These are phyloP conservation scores for Gonioctena quinquepunctata DNA, from an alignment of 1,140 invertebrate genomes.

Conservation along the genomic window DNA sequence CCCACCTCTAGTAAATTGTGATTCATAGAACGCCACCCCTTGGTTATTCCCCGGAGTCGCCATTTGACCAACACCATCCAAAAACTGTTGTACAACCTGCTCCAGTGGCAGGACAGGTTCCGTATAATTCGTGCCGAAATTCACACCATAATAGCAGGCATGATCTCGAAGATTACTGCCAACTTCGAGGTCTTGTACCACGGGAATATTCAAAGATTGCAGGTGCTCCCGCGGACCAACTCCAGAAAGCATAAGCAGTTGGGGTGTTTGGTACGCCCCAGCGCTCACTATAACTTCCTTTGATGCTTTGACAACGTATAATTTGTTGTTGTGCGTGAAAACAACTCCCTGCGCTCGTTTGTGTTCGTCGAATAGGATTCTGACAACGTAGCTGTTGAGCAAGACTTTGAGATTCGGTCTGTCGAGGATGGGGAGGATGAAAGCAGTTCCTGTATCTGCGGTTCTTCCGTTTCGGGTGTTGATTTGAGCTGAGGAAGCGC, in stretches of 20 bases:
- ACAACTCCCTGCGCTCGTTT: conserved; percentile 67
- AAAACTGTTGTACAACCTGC: conserved; percentile 19
- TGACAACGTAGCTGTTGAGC: conserved; percentile 54
- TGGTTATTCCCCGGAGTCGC: conserved; percentile 18
- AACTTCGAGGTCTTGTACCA: conserved; percentile 62
- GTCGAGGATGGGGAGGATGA: conserved; percentile 59
- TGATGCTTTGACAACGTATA: conserved; percentile 52
- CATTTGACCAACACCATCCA: conserved; percentile 19
- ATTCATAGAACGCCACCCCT: conserved; percentile 26
- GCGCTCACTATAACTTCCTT: conserved; percentile 65
- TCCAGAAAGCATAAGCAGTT: conserved; percentile 64
- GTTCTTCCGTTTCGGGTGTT: conserved; percentile 59
- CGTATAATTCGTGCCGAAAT: conserved; percentile 21
- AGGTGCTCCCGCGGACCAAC: conserved; percentile 61
- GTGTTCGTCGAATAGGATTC: conserved; percentile 63
- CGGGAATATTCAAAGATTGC: conserved; percentile 47
- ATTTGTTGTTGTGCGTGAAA: conserved; percentile 53
- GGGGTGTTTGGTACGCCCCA: conserved; percentile 57
- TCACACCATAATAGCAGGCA: conserved; percentile 77
- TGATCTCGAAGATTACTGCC: conserved; percentile 86
- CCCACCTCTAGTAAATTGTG: background rate
- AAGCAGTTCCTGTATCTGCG: conserved; percentile 63
- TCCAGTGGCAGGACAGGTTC: conserved; percentile 10
- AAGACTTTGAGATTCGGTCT: conserved; percentile 61
- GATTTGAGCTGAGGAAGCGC: conserved; percentile 55